These are phyloP conservation scores for Myotis brandtii DNA, from an alignment of 2,113 vertebrate genomes.

Conservation along the genomic window DNA sequence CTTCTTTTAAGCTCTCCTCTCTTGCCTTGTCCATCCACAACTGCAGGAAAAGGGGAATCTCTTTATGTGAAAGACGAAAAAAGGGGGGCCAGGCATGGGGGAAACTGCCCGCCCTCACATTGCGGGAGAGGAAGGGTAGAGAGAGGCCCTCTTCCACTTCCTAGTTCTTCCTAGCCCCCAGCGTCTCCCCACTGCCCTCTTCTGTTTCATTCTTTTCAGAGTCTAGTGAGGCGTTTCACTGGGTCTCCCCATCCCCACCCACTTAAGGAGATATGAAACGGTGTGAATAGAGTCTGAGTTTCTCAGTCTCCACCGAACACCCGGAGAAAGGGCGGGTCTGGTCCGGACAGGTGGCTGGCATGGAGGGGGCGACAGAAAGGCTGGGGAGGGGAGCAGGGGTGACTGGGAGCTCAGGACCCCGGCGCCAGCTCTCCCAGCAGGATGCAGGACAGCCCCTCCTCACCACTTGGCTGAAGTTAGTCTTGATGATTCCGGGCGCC, in stretches of 20 bases:
- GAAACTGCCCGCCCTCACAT: neutral
- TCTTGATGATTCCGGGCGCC: conserved; percentile 93
- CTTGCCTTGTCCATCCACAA: conserved; percentile 86
- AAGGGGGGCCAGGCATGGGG: neutral
- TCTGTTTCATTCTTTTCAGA: neutral
- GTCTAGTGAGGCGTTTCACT: neutral
- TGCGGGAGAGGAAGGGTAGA: neutral
- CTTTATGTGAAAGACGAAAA: conserved; percentile 10
- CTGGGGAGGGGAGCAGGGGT: neutral
- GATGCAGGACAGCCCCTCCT: conserved; percentile 66
- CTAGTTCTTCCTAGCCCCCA: neutral
- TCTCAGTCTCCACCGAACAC: neutral
- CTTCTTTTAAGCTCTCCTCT: conserved; percentile 75
- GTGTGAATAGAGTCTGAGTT: neutral
- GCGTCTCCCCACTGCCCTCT: neutral
- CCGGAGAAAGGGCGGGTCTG: neutral
- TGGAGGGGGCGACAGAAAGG: neutral
- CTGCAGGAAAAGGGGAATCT: conserved; percentile 79
- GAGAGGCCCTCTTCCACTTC: neutral
- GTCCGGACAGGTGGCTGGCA: neutral
- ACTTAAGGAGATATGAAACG: neutral
- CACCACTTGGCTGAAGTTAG: conserved; percentile 90
- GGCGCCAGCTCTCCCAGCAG: neutral
- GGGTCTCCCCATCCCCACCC: neutral
- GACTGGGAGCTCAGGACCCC: neutral